phyloP scores from a whole-genome alignment of 1,140 invertebrate genomes.

The Drosophila orosa region DNA sequence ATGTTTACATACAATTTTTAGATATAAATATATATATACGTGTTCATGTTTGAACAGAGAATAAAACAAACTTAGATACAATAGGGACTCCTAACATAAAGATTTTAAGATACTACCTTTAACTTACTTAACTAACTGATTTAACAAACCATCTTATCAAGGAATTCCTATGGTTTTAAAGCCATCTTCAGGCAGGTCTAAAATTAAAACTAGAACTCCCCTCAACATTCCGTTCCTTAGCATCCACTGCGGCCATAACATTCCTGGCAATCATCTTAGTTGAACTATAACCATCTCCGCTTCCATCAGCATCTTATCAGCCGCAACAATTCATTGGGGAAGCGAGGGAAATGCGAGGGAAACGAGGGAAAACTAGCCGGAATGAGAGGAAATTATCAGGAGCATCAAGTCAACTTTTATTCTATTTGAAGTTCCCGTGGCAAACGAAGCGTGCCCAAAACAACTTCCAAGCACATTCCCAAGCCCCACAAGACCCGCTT shows the following conservation, averaged over 20 bases:
- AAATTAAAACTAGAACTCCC: neutral
- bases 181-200: neutral
- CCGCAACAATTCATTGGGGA: constrained; percentile 9
- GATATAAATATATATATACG: too few species aligned
- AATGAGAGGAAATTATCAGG: constrained; percentile 62
- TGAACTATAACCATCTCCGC: constrained; percentile 16
- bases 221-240: neutral
- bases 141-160: neutral
- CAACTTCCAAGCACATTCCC: constrained; percentile 60
- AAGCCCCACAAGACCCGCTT: constrained; percentile 5
- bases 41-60: too few species aligned
- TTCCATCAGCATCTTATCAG: constrained; percentile 19
- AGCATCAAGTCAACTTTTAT: constrained; percentile 65
- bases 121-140: neutral
- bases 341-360: neutral
- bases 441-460: constrained; percentile 68
- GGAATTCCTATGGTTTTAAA: neutral
- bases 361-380: constrained; percentile 18
- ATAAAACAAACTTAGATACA: too few species aligned
- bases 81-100: too few species aligned
- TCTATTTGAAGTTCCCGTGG: constrained; percentile 71
- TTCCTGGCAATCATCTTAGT: constrained; percentile 20
- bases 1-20: too few species aligned
- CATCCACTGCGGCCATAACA: constrained; percentile 1
- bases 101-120: too few species aligned